Evolutionary conservation across 2,888 invertebrate genomes (phyloP), one percentile per base, ranked within the genome.

Genomic region (Cephonodes hylas): DNA sequence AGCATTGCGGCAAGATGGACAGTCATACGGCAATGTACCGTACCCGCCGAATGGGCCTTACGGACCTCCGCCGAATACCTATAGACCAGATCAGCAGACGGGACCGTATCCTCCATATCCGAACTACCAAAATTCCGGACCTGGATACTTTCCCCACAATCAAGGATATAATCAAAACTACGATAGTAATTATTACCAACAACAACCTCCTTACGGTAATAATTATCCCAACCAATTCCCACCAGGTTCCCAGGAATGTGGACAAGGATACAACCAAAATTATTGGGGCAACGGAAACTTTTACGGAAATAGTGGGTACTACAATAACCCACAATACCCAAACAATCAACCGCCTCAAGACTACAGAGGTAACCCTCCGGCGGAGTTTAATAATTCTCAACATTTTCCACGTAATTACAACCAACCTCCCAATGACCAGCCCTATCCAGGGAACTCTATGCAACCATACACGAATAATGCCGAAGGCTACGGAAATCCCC

Each of bases 81-180:
- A 81, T 66, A 76, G 88, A 64, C 78, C 87, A 0, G 86, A 88
- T 27, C 84, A 85, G 64, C 76, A 85, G 2, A 76, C 82, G 1
- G 89, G 83, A 1, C 74, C 88, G 44, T 93, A 92, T 68, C 86
- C 87, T 1, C 84, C 90, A 0, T 90, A 89, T 62, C 83, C 86
- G 0, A 86, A 88, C 61, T 92, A 90, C 61, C 91, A 88, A 64
- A 88, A 88, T 66, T 74, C 80, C 4, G 75, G 76, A 1, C 76
- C 84, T 4, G 89, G 88, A 0, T 91, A 85, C 61, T 91, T 93
- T 73, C 93, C 93, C 15, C 93, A 93, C 34, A 93, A 93, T 68
- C 92, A 88, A 74, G 80, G 79, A 1, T 93, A 86, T 66, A 89
- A 88, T 63, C 88, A 89, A 67, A 91, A 91, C 67, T 91, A 86